These are phyloP conservation scores for Lasioglossum zephyrum DNA, from an alignment of 2,888 invertebrate species.

Conservation along the genomic window DNA sequence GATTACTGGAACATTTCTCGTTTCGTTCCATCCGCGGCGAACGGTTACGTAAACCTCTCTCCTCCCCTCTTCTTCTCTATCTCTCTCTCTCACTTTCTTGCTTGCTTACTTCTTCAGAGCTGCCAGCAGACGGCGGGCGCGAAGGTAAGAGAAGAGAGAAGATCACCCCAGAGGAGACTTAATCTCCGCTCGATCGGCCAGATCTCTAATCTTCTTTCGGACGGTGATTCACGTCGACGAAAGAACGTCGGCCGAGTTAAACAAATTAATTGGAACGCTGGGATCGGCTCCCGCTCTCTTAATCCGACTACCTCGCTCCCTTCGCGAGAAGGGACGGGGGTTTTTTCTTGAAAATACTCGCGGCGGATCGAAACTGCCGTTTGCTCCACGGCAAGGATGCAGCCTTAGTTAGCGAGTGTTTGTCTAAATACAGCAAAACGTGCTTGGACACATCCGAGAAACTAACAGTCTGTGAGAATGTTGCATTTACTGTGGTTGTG, in stretches of 20 bases:
- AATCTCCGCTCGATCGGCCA: conserved; percentile 68
- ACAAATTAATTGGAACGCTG: conserved; percentile 56
- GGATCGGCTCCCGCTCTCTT: conserved; percentile 28
- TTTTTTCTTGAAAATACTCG: conserved; percentile 7
- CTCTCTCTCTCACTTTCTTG: neutral
- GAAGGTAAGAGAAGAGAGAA: neutral
- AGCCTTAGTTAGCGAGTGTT: neutral
- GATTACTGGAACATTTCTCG: conserved; percentile 74
- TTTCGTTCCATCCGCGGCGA: conserved; percentile 38
- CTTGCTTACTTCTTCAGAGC: neutral
- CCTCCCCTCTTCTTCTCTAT: neutral
- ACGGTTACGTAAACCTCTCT: conserved; percentile 38
- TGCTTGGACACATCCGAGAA: too few relatives aligned
- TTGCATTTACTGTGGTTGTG: neutral
- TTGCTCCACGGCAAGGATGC: neutral
- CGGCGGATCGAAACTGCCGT: neutral
- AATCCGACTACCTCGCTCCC: neutral
- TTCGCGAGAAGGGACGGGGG: neutral
- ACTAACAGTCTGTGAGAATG: neutral
- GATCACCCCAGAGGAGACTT: conserved; percentile 40
- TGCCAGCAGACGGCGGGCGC: neutral
- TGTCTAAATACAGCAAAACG: neutral
- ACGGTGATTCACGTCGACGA: conserved; percentile 41
- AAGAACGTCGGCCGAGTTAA: conserved; percentile 38
- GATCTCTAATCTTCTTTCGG: conserved; percentile 67